Evolutionary conservation across 1,140 invertebrate genomes (phyloP), one percentile per base, ranked within the genome.

Genomic region (Drosophila tsacasi): DNA sequence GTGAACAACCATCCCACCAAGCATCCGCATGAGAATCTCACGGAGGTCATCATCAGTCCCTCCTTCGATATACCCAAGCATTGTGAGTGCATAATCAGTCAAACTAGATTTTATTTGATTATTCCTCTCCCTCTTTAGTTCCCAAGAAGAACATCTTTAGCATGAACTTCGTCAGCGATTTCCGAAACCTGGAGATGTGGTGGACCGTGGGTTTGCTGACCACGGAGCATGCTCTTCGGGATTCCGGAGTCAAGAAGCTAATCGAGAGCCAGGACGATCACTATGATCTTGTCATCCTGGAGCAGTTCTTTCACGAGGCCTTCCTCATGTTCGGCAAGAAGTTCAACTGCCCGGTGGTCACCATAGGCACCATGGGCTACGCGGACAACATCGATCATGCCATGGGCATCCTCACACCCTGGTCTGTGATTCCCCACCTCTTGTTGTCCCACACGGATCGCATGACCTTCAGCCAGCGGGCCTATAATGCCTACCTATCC

Each of bases 291-390:
- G 93, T 95, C 5, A 94, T 95, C 6, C 69, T 93, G 54, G 94
- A 95, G 82, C 93, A 94, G 66, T 95, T 95, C 74, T 94, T 93
- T 44, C 94, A 94, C 82, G 94, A 95, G 83, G 93, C 94, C 8
- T 86, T 94, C n/a, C 93, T 94, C 17, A 92, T 94, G 79, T 93
- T 95, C 47, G 94, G 94, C 4, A 92, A 94, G 42, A 94, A 94
- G 69, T 94, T 94, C 72, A 93, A 94, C 17, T 93, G 94, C 25
- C 94, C 94, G 6, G 89, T 95, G 47, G 93, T 93, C 0, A 93
- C 94, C 27, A 90, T 95, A 19, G 94, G 90, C 49, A 94, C 94
- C 19, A 94, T 93, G 86, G 94, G 94, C 37, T 94, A 94, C 80
- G 94, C 92, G 71, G 91, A 95, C 89, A 94, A 93, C 80, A 87